Base-by-base conservation (phyloP, 1,140 invertebrate genomes). In the Ostrea denselamellosa region DNA sequence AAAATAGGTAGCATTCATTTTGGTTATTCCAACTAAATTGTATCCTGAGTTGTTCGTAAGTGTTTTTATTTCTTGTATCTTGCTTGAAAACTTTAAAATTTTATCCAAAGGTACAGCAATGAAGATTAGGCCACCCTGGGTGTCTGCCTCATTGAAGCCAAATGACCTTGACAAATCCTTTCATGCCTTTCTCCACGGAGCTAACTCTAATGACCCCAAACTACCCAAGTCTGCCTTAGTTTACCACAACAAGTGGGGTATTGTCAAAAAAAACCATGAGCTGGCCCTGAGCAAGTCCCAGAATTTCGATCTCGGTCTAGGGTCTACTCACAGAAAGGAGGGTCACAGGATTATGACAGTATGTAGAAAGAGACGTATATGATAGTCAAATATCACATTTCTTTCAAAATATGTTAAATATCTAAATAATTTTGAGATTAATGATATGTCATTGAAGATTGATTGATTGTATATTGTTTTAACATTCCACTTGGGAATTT, bases 171-270 rank as follows among this genome's bases (percentile, higher is more conserved):
- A 93, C 10, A 92, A 91, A 51, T 90, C 93, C 3, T 90, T 89
- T 53, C 89, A 92, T 83, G 93, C 93, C 22, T 87, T 94, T 71
- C 28, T 93, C 17, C 86, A 91, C 62, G 93, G 92, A 25, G 89
- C 87, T 19, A 93, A 94, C 84, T 90, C 93, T n/a, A 94, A 94
- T 89, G 93, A 93, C 81, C 93, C 93, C 22, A 90, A 89, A 53
- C 82, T 90, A 28, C 90, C 92, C 28, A 91, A 91, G 83, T 91
- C 92, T 22, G 87, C 90, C 17, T 62, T 91, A 10, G 87, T 92
- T 25, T 89, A 92, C 82, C 92, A 93, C 87, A 93, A 93, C 86
- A 92, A 92, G 68, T 94, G 93, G 92, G 93, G 93, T 12, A 92
- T 92, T 17, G 68, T 91, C 10, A 91, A 91, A 62, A 90, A 87